These are phyloP conservation scores for Eupsittula cactorum DNA, from an alignment of 2,113 vertebrate species.

Conservation along the genomic window DNA sequence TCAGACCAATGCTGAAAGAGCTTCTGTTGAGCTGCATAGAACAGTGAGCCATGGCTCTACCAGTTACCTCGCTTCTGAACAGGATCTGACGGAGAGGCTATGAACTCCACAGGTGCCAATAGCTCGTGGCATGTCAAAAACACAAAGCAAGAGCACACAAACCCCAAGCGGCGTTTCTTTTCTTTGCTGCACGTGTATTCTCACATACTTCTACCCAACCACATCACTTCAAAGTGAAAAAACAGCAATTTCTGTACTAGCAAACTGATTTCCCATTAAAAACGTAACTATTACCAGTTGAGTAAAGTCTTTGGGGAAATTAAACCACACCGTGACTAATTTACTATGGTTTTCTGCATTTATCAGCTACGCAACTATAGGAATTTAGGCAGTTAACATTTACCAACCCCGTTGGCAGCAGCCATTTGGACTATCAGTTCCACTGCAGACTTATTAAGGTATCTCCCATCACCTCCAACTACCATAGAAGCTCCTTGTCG, in stretches of 20 bases:
- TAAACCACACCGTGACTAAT: not conserved
- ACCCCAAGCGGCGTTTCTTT: not conserved
- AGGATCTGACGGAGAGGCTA: not conserved
- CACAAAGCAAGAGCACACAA: not conserved
- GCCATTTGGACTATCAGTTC: conserved; percentile 95
- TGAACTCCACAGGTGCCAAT: not conserved
- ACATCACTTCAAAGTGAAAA: not conserved
- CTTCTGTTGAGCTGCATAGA: not conserved
- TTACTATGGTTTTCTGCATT: not conserved
- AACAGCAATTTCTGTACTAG: not conserved
- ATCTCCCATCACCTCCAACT: conserved; percentile 94
- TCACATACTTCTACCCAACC: not conserved
- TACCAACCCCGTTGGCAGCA: conserved; percentile 97
- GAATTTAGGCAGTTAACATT: conserved; percentile 36
- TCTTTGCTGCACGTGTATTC: not conserved
- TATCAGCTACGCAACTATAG: conserved; percentile 18
- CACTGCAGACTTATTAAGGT: conserved; percentile 89
- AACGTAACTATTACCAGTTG: not conserved
- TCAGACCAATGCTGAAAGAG: not conserved
- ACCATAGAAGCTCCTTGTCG: conserved; percentile 93
- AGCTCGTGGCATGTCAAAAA: not conserved
- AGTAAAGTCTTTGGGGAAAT: not conserved
- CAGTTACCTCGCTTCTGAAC: not conserved
- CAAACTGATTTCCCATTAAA: not conserved
- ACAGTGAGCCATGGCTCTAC: not conserved